Conservation (phyloP, 2,113 vertebrate species). For the Pelecanoides urinatrix region DNA sequence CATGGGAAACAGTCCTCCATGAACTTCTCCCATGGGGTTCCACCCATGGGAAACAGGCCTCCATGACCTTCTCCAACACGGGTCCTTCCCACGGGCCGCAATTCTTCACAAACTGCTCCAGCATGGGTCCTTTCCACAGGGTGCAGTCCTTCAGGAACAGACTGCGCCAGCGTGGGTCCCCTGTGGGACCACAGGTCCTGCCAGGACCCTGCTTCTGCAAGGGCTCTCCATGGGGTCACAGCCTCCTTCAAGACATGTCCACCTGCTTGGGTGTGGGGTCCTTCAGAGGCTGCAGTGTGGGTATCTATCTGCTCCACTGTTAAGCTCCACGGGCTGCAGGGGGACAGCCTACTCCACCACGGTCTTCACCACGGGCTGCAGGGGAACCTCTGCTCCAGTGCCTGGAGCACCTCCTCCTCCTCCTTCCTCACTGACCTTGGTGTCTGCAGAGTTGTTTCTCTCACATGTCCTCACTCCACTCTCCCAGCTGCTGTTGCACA, state of each 20-base stretch:
- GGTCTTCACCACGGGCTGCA: rapidly evolving
- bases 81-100: no score
- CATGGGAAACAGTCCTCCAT: not conserved
- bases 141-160: no score
- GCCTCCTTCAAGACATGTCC: not conserved
- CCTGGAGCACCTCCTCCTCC: not conserved
- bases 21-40: not conserved
- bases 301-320: not conserved
- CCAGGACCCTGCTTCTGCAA: no score
- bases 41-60: not conserved
- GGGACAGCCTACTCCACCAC: not conserved
- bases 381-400: not conserved
- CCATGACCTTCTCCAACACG: no score
- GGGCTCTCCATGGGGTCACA: no score
- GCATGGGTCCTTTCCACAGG: no score
- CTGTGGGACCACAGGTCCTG: no score
- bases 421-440: not conserved
- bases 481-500: not conserved
- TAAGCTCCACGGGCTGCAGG: not conserved
- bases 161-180: no score
- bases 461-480: not conserved
- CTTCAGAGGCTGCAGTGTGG: not conserved
- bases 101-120: no score
- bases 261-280: no score
- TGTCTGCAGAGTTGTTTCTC: not conserved